Evolutionary conservation across 2,888 invertebrate genomes (phyloP), one percentile per base, ranked within the genome.

Genomic region (Agrenia bidenticulata): DNA sequence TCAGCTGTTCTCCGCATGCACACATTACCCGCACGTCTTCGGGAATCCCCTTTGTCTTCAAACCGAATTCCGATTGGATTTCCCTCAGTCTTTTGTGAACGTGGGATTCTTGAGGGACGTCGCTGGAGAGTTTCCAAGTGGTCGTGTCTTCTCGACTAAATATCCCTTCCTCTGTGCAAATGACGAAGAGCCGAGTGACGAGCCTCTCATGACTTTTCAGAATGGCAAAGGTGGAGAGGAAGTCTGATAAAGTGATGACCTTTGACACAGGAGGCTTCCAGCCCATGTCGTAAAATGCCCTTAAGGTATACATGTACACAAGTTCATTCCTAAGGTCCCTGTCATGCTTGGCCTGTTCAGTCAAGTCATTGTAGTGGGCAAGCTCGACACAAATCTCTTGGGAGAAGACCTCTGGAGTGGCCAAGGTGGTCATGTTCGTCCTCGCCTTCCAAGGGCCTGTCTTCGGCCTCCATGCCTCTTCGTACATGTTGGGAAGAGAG

Each of bases 401-500:
- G n/a, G n/a, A 17, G 19, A 45, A 45, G 2, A 45, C 19, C 45
- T n/a, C 9, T 5, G 15, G 45, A 5, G n/a, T 19, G 4, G 19
- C 15, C 9, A 19, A 5, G 5, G 45, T 45, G 19, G 4, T 5
- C 45, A 45, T 45, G 15, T 45, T 19, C 9, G 45, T 17, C 19
- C 45, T 5, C 9, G 5, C n/a, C 45, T 45, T 15, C 45, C 15
- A 19, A 5, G 45, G 45, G 5, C 45, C 45, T 11, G 24, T 17
- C 41, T 54, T 69, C 2, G 56, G 23, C 50, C 39, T 56, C 67
- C 69, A 72, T 11, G 63, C 63, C 50, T 69, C 69, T n/a, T 65
- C 64, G 37, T 50, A 66, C 61, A 67, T 61, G 24, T 62, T 64
- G 17, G 56, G 56, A 5, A 57, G 41, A 39, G 56, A 57, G 9